These are phyloP conservation scores for Archegozetes longisetosus DNA, from an alignment of 1,140 invertebrate genomes.

Conservation along the genomic window DNA sequence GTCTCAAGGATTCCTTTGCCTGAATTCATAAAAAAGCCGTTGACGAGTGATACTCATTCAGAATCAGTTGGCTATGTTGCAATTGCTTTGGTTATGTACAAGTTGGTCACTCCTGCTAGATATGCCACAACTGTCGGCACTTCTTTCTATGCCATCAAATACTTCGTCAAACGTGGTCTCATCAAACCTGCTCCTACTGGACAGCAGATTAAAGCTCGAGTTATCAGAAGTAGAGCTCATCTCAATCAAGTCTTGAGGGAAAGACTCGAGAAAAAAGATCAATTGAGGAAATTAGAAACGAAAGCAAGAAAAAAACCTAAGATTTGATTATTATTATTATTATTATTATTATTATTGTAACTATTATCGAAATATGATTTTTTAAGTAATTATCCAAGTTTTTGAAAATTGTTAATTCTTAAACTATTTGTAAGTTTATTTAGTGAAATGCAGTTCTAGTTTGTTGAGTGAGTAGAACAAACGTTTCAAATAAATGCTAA, in stretches of 20 bases:
- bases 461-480: no score
- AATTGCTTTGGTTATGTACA: conserved; percentile 72
- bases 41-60: conserved; percentile 42
- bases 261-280: neutral
- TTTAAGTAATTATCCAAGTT: no score
- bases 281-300: neutral
- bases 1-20: conserved; percentile 31
- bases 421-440: no score
- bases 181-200: conserved; percentile 38
- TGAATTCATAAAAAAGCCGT: conserved; percentile 52
- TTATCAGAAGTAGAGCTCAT: neutral
- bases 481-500: no score
- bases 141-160: conserved; percentile 50
- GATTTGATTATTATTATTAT: no score
- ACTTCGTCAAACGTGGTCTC: conserved; percentile 44
- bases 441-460: no score
- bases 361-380: no score
- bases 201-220: conserved; percentile 16
- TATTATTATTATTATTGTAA: no score
- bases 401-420: no score
- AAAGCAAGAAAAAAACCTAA: neutral
- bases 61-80: conserved; percentile 64
- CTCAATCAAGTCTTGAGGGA: neutral
- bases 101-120: conserved; percentile 69
- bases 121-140: conserved; percentile 76